Conservation (phyloP, 2,797 vertebrate genomes). For the Typhlichthys eigenmanni region DNA sequence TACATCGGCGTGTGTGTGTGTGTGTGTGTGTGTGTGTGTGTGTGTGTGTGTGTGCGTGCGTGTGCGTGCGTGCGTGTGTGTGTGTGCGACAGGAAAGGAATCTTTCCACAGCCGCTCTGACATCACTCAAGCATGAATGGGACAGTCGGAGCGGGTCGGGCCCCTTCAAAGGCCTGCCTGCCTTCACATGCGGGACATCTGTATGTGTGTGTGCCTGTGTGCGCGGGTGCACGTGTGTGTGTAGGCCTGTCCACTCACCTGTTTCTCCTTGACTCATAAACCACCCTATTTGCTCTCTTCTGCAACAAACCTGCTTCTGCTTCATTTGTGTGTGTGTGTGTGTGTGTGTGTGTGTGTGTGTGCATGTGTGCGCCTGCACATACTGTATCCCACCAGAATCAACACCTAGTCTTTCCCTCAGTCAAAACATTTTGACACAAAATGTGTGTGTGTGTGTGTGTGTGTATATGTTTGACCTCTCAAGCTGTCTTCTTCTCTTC, state of each 20-base stretch:
- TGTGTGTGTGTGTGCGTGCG: constrained; percentile 1
- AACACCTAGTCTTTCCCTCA: no score
- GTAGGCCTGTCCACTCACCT: constrained; percentile 44
- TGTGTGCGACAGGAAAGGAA: constrained; percentile 69
- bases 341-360: constrained; percentile 13
- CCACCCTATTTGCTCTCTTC: constrained; percentile 35
- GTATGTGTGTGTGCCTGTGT: constrained; percentile 23
- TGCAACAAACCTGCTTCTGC: constrained; percentile 18
- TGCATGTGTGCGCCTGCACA: background rate
- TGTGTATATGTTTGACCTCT: constrained; percentile 14
- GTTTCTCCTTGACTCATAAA: constrained; percentile 50
- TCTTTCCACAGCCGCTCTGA: constrained; percentile 71
- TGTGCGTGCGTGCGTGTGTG: constrained; percentile 6
- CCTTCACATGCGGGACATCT: constrained; percentile 63
- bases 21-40: constrained; percentile 6
- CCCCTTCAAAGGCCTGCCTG: constrained; percentile 59
- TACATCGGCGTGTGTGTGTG: constrained; percentile 11
- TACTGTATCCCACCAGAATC: no score
- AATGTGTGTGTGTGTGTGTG: no score
- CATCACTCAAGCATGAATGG: constrained; percentile 69
- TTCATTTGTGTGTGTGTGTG: constrained; percentile 21
- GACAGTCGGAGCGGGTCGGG: constrained; percentile 65
- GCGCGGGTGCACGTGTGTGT: constrained; percentile 12
- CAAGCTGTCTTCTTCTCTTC: constrained; percentile 28
- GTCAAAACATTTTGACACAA: no score